Conservation (phyloP, 1,140 invertebrate species). For the Platyscapa corneri region DNA sequence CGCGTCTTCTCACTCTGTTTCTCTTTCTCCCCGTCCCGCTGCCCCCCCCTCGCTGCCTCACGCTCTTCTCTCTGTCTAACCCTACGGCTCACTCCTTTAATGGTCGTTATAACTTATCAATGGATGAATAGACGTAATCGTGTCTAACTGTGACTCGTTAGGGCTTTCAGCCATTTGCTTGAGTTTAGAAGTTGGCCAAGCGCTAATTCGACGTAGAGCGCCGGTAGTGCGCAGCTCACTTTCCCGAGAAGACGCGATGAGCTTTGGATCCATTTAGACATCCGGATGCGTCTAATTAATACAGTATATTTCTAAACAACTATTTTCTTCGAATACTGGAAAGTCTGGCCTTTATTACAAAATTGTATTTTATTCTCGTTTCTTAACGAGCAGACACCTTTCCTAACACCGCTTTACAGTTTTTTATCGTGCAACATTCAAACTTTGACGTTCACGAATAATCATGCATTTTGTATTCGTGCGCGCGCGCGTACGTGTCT, state of each 20-base stretch:
- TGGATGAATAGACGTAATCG: conserved; percentile 38
- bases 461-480: too few relatives aligned
- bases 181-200: conserved; percentile 35
- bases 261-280: neutral
- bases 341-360: neutral
- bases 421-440: too few relatives aligned
- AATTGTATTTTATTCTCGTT: neutral
- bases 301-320: neutral
- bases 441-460: too few relatives aligned
- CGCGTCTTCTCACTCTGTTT: neutral
- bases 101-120: conserved; percentile 47
- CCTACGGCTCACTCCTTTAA: conserved; percentile 23
- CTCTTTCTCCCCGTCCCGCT: neutral
- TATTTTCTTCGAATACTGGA: neutral
- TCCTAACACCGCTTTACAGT: too few relatives aligned
- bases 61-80: too few relatives aligned
- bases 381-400: neutral
- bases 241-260: neutral
- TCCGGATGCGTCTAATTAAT: neutral
- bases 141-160: conserved; percentile 35
- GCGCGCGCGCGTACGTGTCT: too few relatives aligned
- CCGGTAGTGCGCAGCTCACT: neutral
- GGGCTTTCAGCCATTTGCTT: conserved; percentile 37
- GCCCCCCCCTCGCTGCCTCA: neutral
- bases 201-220: conserved; percentile 18